These are phyloP conservation scores for Arrhamphus sclerolepis DNA, from an alignment of 2,797 vertebrate species.

Conservation along the genomic window DNA sequence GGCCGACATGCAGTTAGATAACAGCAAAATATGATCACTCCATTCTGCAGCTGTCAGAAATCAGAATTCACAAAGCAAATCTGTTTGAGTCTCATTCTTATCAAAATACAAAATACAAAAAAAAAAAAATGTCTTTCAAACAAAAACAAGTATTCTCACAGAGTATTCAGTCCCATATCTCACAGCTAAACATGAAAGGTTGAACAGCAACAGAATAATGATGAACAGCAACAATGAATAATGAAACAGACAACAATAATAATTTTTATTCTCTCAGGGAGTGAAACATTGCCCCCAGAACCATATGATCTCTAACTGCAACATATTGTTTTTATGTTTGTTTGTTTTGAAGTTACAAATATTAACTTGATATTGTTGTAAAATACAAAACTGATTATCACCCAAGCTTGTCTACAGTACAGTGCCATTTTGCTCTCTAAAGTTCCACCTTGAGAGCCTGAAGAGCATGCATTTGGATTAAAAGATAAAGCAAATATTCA, in stretches of 20 bases:
- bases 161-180: conserved; percentile 40
- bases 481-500: too few relatives aligned
- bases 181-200: conserved; percentile 39
- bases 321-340: conserved; percentile 45
- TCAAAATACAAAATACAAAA: conserved; percentile 1
- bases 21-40: too few relatives aligned
- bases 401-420: too few relatives aligned
- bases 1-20: too few relatives aligned
- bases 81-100: too few relatives aligned
- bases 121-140: conserved; percentile 9
- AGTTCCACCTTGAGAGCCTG: too few relatives aligned
- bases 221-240: conserved; percentile 49
- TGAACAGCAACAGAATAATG: conserved; percentile 37
- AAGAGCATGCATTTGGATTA: too few relatives aligned
- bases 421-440: too few relatives aligned
- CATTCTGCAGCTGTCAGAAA: too few relatives aligned
- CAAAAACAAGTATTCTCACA: conserved; percentile 34
- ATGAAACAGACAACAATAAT: conserved; percentile 59
- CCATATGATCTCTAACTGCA: conserved; percentile 51
- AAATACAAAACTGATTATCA: too few relatives aligned
- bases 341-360: conserved; percentile 14
- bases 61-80: not conserved
- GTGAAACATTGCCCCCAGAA: conserved; percentile 38
- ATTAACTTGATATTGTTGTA: too few relatives aligned
- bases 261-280: conserved; percentile 56